phyloP scores from a whole-genome alignment of 1,140 invertebrate species.

The Brachionus rotundiformis region DNA sequence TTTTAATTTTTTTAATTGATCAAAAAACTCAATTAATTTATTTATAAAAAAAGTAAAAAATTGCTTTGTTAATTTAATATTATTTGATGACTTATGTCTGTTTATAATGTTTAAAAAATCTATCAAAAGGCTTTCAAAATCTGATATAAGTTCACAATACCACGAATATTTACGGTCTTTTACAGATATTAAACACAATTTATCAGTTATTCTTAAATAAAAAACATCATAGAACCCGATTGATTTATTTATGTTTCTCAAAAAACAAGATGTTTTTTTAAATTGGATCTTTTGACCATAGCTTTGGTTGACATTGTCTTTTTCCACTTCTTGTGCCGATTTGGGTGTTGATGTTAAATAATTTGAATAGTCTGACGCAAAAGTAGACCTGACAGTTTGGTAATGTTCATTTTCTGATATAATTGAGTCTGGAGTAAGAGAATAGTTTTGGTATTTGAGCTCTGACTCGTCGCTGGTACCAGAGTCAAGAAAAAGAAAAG shows the following conservation, averaged over 20 bases:
- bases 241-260: not conserved
- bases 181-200: constrained; percentile 23
- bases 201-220: not conserved
- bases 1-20: constrained; percentile 34
- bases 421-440: not conserved
- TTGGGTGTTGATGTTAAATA: not conserved
- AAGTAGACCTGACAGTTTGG: not conserved
- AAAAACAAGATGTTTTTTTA: constrained; percentile 18
- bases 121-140: constrained; percentile 30
- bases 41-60: constrained; percentile 46
- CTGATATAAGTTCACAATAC: constrained; percentile 2
- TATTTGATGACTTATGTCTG: not conserved
- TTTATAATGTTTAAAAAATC: not conserved
- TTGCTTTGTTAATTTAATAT: not conserved
- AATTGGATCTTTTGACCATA: not conserved
- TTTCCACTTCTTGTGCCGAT: not conserved
- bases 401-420: not conserved
- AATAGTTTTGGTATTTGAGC: not conserved
- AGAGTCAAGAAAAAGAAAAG: not conserved
- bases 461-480: not conserved
- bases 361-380: not conserved
- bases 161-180: constrained; percentile 3
- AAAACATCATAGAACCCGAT: constrained; percentile 44
- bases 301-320: not conserved
- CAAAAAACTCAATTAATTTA: constrained; percentile 26